Evolutionary conservation across 2,888 invertebrate species (phyloP).

Genomic region (Leptinotarsa rubiginosa): DNA sequence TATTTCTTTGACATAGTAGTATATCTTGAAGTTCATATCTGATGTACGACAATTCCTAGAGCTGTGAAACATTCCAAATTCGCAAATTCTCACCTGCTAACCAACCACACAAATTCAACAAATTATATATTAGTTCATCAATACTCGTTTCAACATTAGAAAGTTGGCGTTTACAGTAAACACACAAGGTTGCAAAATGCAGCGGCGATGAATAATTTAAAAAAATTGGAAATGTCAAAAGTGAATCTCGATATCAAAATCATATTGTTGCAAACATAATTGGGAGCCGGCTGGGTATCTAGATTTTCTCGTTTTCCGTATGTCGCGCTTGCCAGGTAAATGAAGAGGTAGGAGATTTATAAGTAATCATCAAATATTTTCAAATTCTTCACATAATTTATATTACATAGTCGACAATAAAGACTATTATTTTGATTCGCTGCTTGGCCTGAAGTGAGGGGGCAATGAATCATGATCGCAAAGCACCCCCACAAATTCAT

Average conservation of each 20-base stretch:
- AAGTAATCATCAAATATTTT: too few species aligned
- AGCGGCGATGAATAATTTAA: not conserved
- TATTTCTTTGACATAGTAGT: too few species aligned
- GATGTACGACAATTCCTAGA: not conserved
- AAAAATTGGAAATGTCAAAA: conserved; percentile 16
- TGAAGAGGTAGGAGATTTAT: too few species aligned
- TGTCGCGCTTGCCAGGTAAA: too few species aligned
- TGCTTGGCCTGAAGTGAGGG: too few species aligned
- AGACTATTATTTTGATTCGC: too few species aligned
- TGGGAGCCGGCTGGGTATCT: not conserved
- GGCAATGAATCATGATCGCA: too few species aligned
- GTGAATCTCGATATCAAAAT: not conserved
- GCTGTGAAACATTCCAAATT: not conserved
- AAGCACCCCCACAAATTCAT: too few species aligned
- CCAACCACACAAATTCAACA: not conserved
- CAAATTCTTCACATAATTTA: too few species aligned
- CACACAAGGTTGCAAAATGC: not conserved
- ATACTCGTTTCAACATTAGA: conserved; percentile 14
- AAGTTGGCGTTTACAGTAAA: conserved; percentile 9
- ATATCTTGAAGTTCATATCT: too few species aligned
- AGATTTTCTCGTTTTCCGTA: too few species aligned
- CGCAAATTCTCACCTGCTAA: not conserved
- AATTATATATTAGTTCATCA: conserved; percentile 15
- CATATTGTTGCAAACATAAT: not conserved
- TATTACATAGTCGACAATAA: too few species aligned